phyloP scores from a whole-genome alignment of 2,113 vertebrate species.

The Toxotes jaculatrix region DNA sequence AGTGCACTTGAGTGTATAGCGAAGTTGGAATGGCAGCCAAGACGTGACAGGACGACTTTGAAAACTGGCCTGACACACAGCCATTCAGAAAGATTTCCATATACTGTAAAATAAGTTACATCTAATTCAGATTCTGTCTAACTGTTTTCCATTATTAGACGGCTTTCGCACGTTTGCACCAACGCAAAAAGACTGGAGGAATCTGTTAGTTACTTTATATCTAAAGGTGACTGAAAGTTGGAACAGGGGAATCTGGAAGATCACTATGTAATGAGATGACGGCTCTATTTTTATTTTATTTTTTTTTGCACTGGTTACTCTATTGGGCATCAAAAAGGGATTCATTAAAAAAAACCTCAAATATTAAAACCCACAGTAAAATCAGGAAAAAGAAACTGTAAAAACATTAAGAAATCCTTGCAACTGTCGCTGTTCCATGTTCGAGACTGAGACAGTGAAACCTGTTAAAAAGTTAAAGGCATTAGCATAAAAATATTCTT shows the following conservation, averaged over 20 bases:
- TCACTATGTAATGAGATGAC: neutral
- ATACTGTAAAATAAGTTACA: slow-evolving; percentile 18
- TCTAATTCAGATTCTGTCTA: slow-evolving; percentile 5
- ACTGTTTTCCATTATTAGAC: neutral
- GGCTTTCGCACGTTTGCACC: neutral
- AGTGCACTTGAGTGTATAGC: neutral
- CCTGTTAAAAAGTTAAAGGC: slow-evolving; percentile 31
- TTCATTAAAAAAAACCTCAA: neutral
- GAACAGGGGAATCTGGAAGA: slow-evolving; percentile 3
- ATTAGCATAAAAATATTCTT: neutral
- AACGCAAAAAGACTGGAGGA: neutral
- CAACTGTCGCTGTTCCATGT: neutral
- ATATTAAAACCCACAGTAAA: neutral
- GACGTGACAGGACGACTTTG: slow-evolving; percentile 7
- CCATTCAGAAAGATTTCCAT: slow-evolving; percentile 3
- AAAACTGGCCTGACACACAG: neutral
- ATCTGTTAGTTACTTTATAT: neutral
- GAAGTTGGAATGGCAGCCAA: neutral
- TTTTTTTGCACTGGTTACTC: neutral
- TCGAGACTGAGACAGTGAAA: neutral
- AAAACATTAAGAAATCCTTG: neutral
- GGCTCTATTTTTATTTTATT: neutral
- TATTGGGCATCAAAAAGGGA: neutral
- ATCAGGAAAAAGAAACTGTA: neutral
- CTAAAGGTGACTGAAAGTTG: neutral